Conservation (phyloP, 2,888 invertebrate genomes). For the Drosophila percnosoma region DNA sequence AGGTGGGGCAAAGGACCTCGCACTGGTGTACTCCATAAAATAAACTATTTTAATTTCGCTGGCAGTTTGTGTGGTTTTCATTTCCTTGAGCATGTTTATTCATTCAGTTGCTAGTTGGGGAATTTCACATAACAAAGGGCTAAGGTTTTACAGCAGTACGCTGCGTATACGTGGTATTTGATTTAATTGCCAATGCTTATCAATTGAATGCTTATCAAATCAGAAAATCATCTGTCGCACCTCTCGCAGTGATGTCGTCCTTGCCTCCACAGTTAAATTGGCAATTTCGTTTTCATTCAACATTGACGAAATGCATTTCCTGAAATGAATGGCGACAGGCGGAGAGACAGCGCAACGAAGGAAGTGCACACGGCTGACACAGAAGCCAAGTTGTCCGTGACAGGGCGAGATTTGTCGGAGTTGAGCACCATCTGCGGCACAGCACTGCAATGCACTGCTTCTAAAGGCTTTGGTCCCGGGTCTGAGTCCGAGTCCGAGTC, state of each 20-base stretch:
- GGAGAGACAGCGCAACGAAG: conserved; percentile 28
- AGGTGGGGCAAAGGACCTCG: neutral
- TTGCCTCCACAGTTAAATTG: conserved; percentile 62
- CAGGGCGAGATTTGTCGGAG: conserved; percentile 15
- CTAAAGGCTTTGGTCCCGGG: neutral
- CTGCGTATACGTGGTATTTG: conserved; percentile 6
- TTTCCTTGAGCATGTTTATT: conserved; percentile 54
- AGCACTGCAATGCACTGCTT: neutral
- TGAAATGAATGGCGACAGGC: conserved; percentile 53
- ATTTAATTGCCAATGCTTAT: conserved; percentile 21
- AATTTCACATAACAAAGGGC: conserved; percentile 32
- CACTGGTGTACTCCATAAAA: conserved; percentile 29
- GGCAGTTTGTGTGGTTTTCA: conserved; percentile 64
- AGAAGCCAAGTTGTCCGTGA: conserved; percentile 65
- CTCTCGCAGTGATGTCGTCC: conserved; percentile 7
- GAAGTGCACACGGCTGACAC: conserved; percentile 57
- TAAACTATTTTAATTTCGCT: conserved; percentile 46
- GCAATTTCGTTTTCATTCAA: conserved; percentile 79
- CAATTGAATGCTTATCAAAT: conserved; percentile 33
- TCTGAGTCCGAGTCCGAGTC: conserved; percentile 10
- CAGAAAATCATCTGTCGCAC: conserved; percentile 19
- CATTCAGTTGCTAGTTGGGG: conserved; percentile 20
- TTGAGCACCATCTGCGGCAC: conserved; percentile 5
- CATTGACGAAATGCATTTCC: conserved; percentile 78
- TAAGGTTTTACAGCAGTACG: conserved; percentile 26